Evolutionary conservation across 1,140 invertebrate species (phyloP), one percentile per base, ranked within the genome.

Genomic region (Chionoecetes opilio): DNA sequence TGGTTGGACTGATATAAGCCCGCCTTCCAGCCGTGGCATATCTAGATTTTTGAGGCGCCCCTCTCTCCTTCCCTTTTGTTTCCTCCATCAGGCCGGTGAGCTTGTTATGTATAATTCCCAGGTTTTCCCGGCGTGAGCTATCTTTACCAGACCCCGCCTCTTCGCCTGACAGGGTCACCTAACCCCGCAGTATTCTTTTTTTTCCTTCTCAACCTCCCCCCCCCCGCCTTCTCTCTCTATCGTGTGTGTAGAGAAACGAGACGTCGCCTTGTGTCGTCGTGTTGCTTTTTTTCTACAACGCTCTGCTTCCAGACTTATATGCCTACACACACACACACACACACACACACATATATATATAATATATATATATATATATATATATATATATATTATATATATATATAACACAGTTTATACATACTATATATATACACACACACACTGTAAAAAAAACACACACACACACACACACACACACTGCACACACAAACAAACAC

Each of bases 341-440:
- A 88, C n/a, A 88, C n/a, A 88, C n/a, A 88, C 17, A 31, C 2
- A 85, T 85, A 34, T 85, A 31, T 85, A 9, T 85, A 29, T 31
- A 2, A 31, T 34, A 86, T 86, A 29, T 29, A 86, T 86, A 86
- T 86, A 86, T 86, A 86, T 86, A 29, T 86, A 86, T 86, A 86
- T 86, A 86, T 86, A 86, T 86, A 86, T 29, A 29, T 86, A 86
- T 86, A 86, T 86, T 86, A 86, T 86, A 21, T 86, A 86, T 86
- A 29, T 86, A 86, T 86, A 86, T 86, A 86, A n/a, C 38, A 14
- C 38, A n/a, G 38, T 41, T 3, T 41, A 14, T 41, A 14, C 14
- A 14, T 41, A 14, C n/a, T 38, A 17, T 17, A 5, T 21, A 34
- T 87, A 0, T 87, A 2, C 32, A 21, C 34, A 87, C 85, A 11